These are phyloP conservation scores for Aspiorhynchus laticeps DNA, from an alignment of 2,113 vertebrate species.

Conservation along the genomic window DNA sequence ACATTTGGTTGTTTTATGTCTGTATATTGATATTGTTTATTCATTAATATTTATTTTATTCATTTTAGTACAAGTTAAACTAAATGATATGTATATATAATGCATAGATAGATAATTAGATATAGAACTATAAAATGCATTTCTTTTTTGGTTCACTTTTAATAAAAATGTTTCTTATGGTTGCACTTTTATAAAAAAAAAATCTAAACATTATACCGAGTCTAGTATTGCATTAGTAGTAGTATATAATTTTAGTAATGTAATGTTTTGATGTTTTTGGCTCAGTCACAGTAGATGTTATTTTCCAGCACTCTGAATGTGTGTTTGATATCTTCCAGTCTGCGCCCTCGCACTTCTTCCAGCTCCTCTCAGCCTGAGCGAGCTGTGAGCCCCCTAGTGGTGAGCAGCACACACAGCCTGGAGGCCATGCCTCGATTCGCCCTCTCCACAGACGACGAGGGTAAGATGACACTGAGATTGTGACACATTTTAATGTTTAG, in stretches of 20 bases:
- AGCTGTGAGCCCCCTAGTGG: conserved; percentile 81
- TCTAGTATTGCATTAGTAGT: background rate
- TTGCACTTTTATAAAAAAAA: background rate
- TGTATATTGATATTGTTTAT: too few species aligned
- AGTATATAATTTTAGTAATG: background rate
- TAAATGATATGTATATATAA: too few species aligned
- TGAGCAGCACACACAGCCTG: conserved; percentile 87
- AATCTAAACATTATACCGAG: background rate
- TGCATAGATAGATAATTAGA: too few species aligned
- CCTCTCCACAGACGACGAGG: conserved; percentile 93
- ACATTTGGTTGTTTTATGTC: too few species aligned
- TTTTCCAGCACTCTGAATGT: background rate
- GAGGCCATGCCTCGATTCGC: conserved; percentile 94
- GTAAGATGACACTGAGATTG: conserved; percentile 54
- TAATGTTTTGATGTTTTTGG: too few species aligned
- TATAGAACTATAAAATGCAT: too few species aligned
- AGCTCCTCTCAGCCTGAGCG: conserved; percentile 88
- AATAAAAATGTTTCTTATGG: background rate
- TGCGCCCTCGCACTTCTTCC: conserved; percentile 86
- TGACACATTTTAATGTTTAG: background rate
- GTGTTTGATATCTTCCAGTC: conserved; percentile 65
- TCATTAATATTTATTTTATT: background rate
- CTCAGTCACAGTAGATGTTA: background rate
- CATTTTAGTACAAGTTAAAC: too few species aligned
- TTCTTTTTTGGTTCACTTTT: background rate